Evolutionary conservation across 2,888 invertebrate species (phyloP), one percentile per base, ranked within the genome.

Genomic region (Stenodema calcarata): DNA sequence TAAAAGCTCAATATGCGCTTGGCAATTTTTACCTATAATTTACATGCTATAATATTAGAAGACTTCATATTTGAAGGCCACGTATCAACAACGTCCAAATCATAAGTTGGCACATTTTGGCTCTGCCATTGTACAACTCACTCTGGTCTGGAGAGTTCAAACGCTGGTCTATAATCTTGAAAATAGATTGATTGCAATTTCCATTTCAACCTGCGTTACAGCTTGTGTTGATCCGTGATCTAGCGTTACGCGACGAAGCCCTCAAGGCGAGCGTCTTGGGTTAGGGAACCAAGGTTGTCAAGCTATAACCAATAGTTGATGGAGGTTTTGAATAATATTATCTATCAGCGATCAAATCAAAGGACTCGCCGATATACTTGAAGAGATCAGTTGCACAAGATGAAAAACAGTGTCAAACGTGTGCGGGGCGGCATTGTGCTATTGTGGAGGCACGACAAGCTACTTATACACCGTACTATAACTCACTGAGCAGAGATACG

Each of bases 261-360:
- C 18, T 78, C 78, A 78, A 78, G 78, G 78, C 78, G 78, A 78
- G 47, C 78, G 47, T 44, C 78, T 78, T 44, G 18, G 78, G 78
- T 44, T 78, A 41, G 78, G 16, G 78, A 78, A 78, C 78, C 78
- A 78, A 78, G 78, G 78, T 41, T 42, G 47, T 35, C 75, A 18
- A 62, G 62, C 41, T 75, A 14, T 75, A 75, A 75, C 75, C 75
- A 35, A 75, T 75, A 75, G 75, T 75, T 35, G 42, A 41, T 75
- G 28, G 75, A 35, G 62, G 75, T 75, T 75, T 75, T 75, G 75
- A 75, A 75, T 75, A 75, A 75, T 75, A 75, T 75, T 75, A 30
- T 12, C 35, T 7, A 42, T 75, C 75, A 35, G 18, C 42, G 75
- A 75, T 75, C 75, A 16, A 75, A 75, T 42, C 75, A 35, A 62